Base-by-base conservation (phyloP, 2,797 vertebrate species). In the Pangasius djambal region DNA sequence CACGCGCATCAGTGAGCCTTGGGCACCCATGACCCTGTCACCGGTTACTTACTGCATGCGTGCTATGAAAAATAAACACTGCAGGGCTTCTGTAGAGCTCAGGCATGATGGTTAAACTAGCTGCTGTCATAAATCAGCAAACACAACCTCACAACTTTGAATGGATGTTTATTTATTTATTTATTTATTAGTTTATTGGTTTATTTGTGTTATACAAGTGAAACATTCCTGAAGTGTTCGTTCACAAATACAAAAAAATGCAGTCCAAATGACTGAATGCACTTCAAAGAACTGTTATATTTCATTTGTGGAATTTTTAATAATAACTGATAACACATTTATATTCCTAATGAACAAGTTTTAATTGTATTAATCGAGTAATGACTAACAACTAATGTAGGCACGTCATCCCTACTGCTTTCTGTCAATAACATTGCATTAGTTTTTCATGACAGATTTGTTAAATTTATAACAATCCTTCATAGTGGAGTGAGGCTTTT, bases 51-150 rank as follows among this genome's bases (percentile, higher is more conserved):
- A 15, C 75, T 52, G 44, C 61, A 67, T 50, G n/a, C 22, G 10
- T 25, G 75, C 74, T 25, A 50, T 31, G 44, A 79, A 67, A 75
- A 78, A 86, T 86, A 75, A 86, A 63, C 18, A 20, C 15, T 34
- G 20, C 55, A 25, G 78, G 78, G 34, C 55, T 82, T 5, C 55
- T 82, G 55, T 59, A 44, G 31, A 59, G 55, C n/a, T 82, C 55
- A 61, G 55, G 40, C 20, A 81, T 20, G 50, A 31, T 50, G 48
- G 15, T 52, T n/a, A 52, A 78, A 34, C 50, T 57, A 37, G 55
- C 55, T 59, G 18, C 16, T 59, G 52, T 61, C 12, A 40, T 6
- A 82, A 82, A 82, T 37, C 55, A 59, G 15, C n/a, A 79, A 18
- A 31, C 28, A 50, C 44, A 78, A 8, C 75, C 44, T 78, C 48